Evolutionary conservation across 1,140 invertebrate genomes (phyloP), one percentile per base, ranked within the genome.

Genomic region (Plectus sambesii): DNA sequence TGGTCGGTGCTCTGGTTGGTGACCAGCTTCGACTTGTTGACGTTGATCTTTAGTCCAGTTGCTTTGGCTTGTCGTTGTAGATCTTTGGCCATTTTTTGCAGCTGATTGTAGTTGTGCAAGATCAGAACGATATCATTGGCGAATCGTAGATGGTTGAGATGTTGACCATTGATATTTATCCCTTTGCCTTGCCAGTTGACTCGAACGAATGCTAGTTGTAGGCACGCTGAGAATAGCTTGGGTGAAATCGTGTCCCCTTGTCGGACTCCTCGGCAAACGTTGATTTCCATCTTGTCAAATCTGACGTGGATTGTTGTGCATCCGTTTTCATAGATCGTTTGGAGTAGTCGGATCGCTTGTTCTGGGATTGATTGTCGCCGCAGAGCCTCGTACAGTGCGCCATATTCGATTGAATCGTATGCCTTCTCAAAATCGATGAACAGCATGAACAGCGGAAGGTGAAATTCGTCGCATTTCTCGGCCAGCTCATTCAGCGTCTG

Each of bases 201-300:
- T 8, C 38, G 23, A 30, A 45, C n/a, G 3, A 75, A 46, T 0
- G 68, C 39, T 0, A 61, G 47, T 38, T 77, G 72, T 35, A 76
- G 60, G 0, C 70, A 69, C 26, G 72, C 37, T 49, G 75, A 76
- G 47, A 76, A 77, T 2, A 76, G 55, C 2, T 74, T 15, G 0
- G 74, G 72, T 0, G 65, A 70, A 2, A 77, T 59, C 0, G 74
- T 71, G 43, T 77, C 74, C 0, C 76, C 75, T 48, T 77, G 75
- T 36, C 72, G 69, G 1, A 76, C 74, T 0, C 74, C 75, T 22
- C 62, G 48, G 17, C 39, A n/a, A 1, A 24, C 17, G 5, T 36
- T 37, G 26, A 38, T 30, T 4, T 39, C 1, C 8, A 19, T 49
- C 17, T 3, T n/a, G 6, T 15, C 4, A 9, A 22, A n/a, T 24